Conservation (phyloP, 2,888 invertebrate genomes). For the Lampropteryx suffumata region DNA sequence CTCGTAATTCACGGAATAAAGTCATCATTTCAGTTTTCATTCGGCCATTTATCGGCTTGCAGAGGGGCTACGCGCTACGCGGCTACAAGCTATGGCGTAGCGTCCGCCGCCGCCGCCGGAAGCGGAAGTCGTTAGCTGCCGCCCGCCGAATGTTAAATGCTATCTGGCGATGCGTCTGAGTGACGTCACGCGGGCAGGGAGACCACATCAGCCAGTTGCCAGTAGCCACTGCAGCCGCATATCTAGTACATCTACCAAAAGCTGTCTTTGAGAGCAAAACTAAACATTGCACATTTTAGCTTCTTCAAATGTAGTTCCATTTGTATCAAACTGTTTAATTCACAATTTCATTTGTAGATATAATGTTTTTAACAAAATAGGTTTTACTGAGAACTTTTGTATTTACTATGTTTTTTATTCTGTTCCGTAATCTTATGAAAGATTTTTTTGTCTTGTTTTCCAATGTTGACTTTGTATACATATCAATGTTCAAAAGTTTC, state of each 20-base stretch:
- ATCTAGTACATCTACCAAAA: neutral
- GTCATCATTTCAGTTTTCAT: slow-evolving; percentile 44
- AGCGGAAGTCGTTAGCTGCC: slow-evolving; percentile 68
- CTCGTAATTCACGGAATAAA: slow-evolving; percentile 50
- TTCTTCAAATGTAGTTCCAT: too few species aligned
- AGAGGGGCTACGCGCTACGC: slow-evolving; percentile 31
- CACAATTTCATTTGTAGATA: too few species aligned
- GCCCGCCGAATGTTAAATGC: slow-evolving; percentile 42
- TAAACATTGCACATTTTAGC: too few species aligned
- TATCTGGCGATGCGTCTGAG: slow-evolving; percentile 38
- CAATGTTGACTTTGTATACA: neutral
- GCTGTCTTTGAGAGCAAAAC: too few species aligned
- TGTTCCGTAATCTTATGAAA: too few species aligned
- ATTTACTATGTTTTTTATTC: too few species aligned
- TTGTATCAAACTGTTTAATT: too few species aligned
- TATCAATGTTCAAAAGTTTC: slow-evolving; percentile 1
- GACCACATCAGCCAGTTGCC: neutral
- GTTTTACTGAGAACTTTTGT: too few species aligned
- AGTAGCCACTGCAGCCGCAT: neutral
- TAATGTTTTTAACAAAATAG: too few species aligned
- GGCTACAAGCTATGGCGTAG: slow-evolving; percentile 42
- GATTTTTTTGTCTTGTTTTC: neutral
- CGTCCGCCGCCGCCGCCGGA: slow-evolving; percentile 56
- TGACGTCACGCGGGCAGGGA: slow-evolving; percentile 17
- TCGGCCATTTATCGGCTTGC: slow-evolving; percentile 38